Evolutionary conservation across 2,113 vertebrate species (phyloP).

Genomic region (Vanacampus margaritifer): DNA sequence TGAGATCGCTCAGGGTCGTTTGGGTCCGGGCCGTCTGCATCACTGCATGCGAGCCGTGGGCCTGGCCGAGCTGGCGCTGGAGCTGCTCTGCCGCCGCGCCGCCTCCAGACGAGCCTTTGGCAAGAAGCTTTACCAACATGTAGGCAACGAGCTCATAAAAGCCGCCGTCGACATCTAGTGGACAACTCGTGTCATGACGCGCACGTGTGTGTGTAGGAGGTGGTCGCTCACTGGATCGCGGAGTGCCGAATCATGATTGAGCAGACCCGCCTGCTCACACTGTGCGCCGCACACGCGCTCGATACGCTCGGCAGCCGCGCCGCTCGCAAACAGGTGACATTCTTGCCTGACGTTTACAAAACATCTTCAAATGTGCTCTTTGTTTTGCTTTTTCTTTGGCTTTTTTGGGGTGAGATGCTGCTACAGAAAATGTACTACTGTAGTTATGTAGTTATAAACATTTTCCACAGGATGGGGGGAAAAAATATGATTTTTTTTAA

Average conservation of each 20-base stretch:
- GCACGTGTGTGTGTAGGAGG: constrained; percentile 72
- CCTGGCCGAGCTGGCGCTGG: constrained; percentile 76
- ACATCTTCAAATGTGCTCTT: background rate
- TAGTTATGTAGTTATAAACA: too few species aligned
- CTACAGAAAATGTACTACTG: too few species aligned
- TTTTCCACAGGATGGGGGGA: too few species aligned
- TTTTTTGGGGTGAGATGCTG: background rate
- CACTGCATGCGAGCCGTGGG: constrained; percentile 90
- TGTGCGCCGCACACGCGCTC: constrained; percentile 79
- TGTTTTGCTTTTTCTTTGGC: background rate
- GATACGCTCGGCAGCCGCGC: constrained; percentile 74
- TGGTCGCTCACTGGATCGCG: constrained; percentile 90
- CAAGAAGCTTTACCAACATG: constrained; percentile 84
- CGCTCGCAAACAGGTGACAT: constrained; percentile 83
- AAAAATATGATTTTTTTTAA: too few species aligned
- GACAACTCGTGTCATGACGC: background rate
- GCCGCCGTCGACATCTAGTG: constrained; percentile 37
- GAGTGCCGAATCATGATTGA: constrained; percentile 88
- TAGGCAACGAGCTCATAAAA: constrained; percentile 51
- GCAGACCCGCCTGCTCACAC: constrained; percentile 82
- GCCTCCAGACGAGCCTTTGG: constrained; percentile 77
- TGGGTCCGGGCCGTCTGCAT: constrained; percentile 87
- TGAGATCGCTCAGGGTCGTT: constrained; percentile 87
- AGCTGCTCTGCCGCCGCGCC: constrained; percentile 81
- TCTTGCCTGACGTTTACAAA: too few species aligned